Evolutionary conservation across 2,888 invertebrate species (phyloP).

Genomic region (Ennomos erosarius): DNA sequence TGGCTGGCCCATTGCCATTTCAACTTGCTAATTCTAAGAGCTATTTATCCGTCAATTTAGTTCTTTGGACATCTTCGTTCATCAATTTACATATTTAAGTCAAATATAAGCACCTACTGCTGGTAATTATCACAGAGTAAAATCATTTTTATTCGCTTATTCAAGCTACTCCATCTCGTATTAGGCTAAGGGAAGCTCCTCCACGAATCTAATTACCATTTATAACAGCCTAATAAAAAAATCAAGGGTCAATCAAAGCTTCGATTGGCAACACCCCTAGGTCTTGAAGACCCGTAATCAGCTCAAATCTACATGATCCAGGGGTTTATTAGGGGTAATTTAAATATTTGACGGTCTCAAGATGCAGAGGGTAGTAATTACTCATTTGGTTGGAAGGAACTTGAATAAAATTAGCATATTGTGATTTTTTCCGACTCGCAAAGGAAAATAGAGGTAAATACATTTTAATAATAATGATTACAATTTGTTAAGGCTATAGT

Average conservation of each 20-base stretch:
- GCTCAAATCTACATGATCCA: conserved; percentile 62
- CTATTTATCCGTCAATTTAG: too few species aligned
- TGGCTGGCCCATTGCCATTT: too few species aligned
- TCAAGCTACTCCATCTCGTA: background rate
- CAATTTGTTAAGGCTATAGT: too few species aligned
- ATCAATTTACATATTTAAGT: too few species aligned
- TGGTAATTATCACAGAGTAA: too few species aligned
- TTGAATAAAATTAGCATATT: conserved; percentile 65
- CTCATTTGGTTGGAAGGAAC: conserved; percentile 53
- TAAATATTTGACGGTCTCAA: conserved; percentile 57
- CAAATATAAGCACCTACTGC: too few species aligned
- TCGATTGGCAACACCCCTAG: conserved; percentile 53
- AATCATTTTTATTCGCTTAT: background rate
- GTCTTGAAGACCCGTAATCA: conserved; percentile 58
- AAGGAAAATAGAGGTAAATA: too few species aligned
- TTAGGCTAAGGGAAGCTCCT: background rate
- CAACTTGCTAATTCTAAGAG: too few species aligned
- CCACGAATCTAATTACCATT: conserved; percentile 25
- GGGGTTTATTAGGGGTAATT: conserved; percentile 68
- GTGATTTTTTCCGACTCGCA: conserved; percentile 12
- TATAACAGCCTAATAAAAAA: conserved; percentile 37
- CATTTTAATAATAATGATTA: background rate
- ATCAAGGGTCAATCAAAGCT: conserved; percentile 48
- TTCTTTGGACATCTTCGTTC: too few species aligned
- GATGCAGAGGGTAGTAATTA: conserved; percentile 47